Conservation (phyloP, 2,888 invertebrate species). For the Torymus tubicola region DNA sequence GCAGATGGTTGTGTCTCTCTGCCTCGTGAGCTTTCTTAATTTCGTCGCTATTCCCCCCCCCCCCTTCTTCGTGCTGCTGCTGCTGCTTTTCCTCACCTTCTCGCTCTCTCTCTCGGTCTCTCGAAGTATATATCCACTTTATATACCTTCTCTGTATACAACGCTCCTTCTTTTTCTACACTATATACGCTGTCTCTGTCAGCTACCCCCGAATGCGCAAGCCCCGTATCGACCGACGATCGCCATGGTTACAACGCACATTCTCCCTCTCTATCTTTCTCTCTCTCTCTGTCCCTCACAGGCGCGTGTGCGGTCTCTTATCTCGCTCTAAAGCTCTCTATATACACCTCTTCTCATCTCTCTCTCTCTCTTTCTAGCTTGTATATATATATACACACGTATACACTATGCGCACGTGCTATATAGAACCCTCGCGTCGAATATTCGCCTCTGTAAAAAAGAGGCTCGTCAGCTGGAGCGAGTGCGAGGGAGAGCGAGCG, state of each 20-base stretch:
- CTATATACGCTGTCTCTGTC: background rate
- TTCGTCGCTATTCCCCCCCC: background rate
- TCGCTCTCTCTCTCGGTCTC: background rate
- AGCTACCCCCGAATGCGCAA: conserved; percentile 65
- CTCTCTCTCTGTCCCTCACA: background rate
- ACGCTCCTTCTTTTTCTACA: background rate
- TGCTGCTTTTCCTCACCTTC: background rate
- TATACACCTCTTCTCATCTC: background rate
- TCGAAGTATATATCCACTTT: background rate
- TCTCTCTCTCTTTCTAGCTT: conserved; percentile 3
- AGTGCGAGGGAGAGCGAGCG: conserved; percentile 22
- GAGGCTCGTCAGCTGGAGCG: conserved; percentile 32
- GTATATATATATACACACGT: background rate
- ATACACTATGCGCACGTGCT: background rate
- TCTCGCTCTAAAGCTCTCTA: conserved; percentile 12
- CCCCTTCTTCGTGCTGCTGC: background rate
- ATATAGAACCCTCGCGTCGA: conserved; percentile 13
- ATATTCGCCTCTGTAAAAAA: conserved; percentile 40
- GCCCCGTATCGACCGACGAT: conserved; percentile 72
- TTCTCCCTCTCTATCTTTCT: conserved; percentile 11
- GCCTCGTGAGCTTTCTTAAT: conserved; percentile 36
- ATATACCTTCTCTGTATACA: too few species aligned
- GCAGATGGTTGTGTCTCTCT: too few species aligned
- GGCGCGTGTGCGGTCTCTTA: conserved; percentile 3
- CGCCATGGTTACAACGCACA: conserved; percentile 71